Percentiles rank a stretch among this genome's conserved stretches.
These are phyloP conservation scores for Poeciliopsis paucimaculata DNA, from an alignment of 2,797 vertebrate species.

Conservation along the genomic window DNA sequence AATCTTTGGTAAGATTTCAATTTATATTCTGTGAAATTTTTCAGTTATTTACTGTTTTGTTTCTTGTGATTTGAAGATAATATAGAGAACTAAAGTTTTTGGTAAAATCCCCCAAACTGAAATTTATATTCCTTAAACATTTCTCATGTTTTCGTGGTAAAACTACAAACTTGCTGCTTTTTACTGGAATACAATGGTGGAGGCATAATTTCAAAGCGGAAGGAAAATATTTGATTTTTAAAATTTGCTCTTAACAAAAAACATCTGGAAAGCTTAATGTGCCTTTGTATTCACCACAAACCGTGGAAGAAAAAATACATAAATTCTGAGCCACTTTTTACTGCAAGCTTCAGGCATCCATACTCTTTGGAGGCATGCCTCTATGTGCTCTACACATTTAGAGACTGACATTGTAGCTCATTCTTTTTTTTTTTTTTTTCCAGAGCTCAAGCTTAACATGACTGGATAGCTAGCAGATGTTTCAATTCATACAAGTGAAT, in stretches of 20 bases:
- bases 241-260: background rate
- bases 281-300: background rate
- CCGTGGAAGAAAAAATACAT: no score
- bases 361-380: background rate
- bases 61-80: background rate
- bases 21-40: background rate
- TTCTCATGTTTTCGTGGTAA: background rate
- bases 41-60: background rate
- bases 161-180: background rate
- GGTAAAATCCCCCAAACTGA: background rate
- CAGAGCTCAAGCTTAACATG: background rate
- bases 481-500: background rate
- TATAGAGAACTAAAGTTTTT: background rate
- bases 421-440: background rate
- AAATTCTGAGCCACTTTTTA: background rate
- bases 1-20: background rate
- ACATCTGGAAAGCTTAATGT: background rate
- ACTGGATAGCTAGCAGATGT: background rate
- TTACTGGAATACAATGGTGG: background rate
- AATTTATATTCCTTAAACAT: background rate
- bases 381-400: background rate
- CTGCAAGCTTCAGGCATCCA: background rate
- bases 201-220: background rate
- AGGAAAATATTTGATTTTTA: background rate
- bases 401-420: background rate